Evolutionary conservation across 2,113 vertebrate species (phyloP), one percentile per base, ranked within the genome.

Genomic region (Dermatemys mawii): DNA sequence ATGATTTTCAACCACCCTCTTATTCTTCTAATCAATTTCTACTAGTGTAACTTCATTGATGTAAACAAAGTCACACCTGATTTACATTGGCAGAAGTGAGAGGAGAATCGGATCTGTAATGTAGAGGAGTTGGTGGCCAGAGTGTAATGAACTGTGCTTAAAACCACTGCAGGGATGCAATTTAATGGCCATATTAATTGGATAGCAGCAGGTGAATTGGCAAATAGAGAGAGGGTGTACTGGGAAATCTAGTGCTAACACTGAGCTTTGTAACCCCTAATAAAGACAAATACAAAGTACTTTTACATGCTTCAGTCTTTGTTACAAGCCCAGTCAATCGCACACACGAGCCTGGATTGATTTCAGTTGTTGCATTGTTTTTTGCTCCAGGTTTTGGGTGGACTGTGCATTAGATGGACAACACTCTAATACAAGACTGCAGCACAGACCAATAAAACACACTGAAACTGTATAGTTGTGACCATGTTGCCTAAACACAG

Each of bases 61-160:
- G n/a, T n/a, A 67, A 35, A 67, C 35, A 63, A 16, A 41, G 4
- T 5, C 0, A 0, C 32, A 26, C 26, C 24, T 50, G n/a, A 4
- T 81, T 38, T 73, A 48, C 41, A 3, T 24, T 16, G n/a, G 73
- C 78, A 5, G 11, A 54, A 50, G 24, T 3, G 51, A 48, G 75
- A 55, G 73, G 8, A 51, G 5, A 26, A 2, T 11, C 50, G 4
- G 10, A 26, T n/a, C 26, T 50, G 54, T n/a, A 0, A 6, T 35
- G 49, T 1, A 2, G 27, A 16, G 63, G 67, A 63, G 11, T 14
- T 11, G 41, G 73, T 27, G 63, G 19, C 63, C 17, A 67, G 35
- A 46, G 49, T 3, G 6, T 1, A 41, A 4, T 8, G 29, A 2
- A 22, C 27, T 4, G 1, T 11, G 14, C 6, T 10, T 44, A 11